A percentile compares a stretch with the other conserved stretches of the same genome.
Evolutionary conservation across 2,797 vertebrate genomes (phyloP).

Genomic region (Chelon labrosus): DNA sequence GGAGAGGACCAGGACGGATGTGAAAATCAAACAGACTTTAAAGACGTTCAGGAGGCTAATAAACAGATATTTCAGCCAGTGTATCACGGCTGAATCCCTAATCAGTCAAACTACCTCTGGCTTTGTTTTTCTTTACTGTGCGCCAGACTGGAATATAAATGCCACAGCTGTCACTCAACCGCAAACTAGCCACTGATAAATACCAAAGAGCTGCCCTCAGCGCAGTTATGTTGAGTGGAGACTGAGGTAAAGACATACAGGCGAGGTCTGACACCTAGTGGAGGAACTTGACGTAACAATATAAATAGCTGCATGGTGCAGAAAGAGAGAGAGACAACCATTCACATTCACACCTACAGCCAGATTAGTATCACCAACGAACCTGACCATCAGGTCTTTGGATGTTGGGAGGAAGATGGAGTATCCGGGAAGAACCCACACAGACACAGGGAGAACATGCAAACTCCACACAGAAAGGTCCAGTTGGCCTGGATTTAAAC

Average conservation of each 20-base stretch:
- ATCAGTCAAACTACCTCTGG: slow-evolving; percentile 38
- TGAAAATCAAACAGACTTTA: slow-evolving; percentile 50
- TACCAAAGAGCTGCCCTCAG: background rate
- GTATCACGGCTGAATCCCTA: slow-evolving; percentile 26
- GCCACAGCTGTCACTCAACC: slow-evolving; percentile 25
- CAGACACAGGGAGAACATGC: no score
- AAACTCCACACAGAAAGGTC: no score
- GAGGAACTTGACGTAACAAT: background rate
- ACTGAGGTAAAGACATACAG: background rate
- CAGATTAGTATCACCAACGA: no score
- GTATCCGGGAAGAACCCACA: no score
- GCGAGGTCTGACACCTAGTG: slow-evolving; percentile 76
- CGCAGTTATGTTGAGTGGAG: background rate
- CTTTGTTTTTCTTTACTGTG: slow-evolving; percentile 38
- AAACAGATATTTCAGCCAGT: slow-evolving; percentile 47
- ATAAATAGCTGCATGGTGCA: no score
- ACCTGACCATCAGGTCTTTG: no score
- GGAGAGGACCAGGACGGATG: slow-evolving; percentile 36
- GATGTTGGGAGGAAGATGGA: no score
- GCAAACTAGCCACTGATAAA: background rate
- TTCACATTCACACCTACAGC: no score
- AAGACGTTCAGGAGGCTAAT: slow-evolving; percentile 35
- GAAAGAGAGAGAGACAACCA: no score
- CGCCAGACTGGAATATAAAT: slow-evolving; percentile 9
- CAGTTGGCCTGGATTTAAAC: no score